Percentiles rank a stretch among this genome's conserved stretches.
These are phyloP conservation scores for Ceyx erithaca DNA, from an alignment of 2,797 vertebrate species.

Conservation along the genomic window DNA sequence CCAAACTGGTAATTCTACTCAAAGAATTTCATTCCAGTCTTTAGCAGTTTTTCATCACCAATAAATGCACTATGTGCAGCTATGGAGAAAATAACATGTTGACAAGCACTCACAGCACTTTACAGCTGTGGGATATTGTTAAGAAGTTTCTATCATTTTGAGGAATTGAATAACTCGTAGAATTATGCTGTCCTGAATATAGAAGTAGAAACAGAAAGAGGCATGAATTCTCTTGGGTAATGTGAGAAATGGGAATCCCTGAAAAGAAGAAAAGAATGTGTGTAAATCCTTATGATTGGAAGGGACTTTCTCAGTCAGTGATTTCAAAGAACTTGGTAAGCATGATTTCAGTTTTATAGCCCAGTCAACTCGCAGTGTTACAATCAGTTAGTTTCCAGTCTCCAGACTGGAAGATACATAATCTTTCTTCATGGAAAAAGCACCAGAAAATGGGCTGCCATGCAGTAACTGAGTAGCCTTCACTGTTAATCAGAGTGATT, in stretches of 20 bases:
- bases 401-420: not conserved
- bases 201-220: not conserved
- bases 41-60: not conserved
- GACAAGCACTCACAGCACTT: not conserved
- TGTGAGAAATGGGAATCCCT: not conserved
- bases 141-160: not conserved
- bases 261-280: not conserved
- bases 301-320: not conserved
- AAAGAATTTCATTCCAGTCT: not conserved
- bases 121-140: not conserved
- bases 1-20: not conserved
- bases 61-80: not conserved
- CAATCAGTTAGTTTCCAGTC: not conserved
- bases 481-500: constrained; percentile 25
- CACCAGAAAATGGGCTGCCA: not conserved
- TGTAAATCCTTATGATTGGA: not conserved
- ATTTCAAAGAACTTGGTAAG: not conserved
- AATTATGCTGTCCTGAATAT: not conserved
- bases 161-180: not conserved
- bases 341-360: not conserved
- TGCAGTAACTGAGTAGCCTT: not conserved
- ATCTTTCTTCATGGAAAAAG: not conserved
- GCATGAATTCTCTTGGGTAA: not conserved
- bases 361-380: not conserved
- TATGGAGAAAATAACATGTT: not conserved